Evolutionary conservation across 1,140 invertebrate species (phyloP).

Genomic region (Panagrolaimus sp.): DNA sequence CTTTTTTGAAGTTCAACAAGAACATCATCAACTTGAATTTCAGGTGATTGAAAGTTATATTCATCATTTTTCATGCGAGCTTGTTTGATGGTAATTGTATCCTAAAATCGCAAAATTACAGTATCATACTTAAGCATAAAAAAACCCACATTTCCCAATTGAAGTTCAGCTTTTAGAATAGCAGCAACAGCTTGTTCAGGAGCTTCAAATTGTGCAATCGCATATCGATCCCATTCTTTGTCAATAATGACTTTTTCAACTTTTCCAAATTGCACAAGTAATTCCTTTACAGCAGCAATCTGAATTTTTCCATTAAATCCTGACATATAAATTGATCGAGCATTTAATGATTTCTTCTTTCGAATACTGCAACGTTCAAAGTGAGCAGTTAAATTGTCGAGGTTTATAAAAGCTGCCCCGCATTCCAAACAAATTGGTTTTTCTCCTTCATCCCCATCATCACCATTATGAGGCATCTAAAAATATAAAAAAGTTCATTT

Average conservation of each 20-base stretch:
- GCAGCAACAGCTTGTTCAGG: background rate
- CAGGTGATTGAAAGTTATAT: background rate
- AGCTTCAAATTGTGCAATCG: background rate
- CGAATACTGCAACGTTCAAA: slow-evolving; percentile 1
- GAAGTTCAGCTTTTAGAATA: background rate
- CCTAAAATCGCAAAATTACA: background rate
- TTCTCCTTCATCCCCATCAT: too few relatives aligned
- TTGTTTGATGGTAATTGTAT: background rate
- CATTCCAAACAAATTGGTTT: background rate
- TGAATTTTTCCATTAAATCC: background rate
- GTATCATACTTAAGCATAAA: background rate
- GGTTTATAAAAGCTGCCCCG: background rate
- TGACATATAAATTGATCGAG: slow-evolving; percentile 7
- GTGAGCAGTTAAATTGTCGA: background rate
- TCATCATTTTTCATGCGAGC: too few relatives aligned
- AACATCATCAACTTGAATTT: background rate
- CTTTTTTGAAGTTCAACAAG: background rate
- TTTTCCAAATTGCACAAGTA: background rate
- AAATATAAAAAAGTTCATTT: too few relatives aligned
- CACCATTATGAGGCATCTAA: too few relatives aligned
- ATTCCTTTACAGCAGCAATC: background rate
- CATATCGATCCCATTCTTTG: slow-evolving; percentile 3
- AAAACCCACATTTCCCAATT: background rate
- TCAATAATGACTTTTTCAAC: slow-evolving; percentile 1
- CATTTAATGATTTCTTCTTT: background rate